Base-by-base conservation (phyloP, 2,797 vertebrate genomes). In the Lacerta agilis region DNA sequence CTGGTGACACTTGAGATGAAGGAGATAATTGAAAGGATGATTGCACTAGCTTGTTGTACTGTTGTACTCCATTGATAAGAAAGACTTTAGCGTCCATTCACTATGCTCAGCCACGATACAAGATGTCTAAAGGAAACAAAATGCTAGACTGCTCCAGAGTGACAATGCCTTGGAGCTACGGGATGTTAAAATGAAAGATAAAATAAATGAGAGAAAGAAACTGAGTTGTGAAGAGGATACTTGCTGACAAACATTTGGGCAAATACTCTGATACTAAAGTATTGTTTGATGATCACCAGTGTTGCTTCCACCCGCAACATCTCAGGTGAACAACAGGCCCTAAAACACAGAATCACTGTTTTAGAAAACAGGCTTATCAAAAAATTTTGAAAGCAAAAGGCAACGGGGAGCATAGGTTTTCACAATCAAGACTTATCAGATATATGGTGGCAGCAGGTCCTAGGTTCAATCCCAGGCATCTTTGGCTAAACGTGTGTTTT, bases 11-110 rank as follows among this genome's bases (percentile, higher is more conserved):
- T 96, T 91, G 90, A 95, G 93, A 94, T 95, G 94, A 93, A 95
- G 93, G 87, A 90, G 95, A 94, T 96, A 95, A 94, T 94, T 95
- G 94, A 95, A 94, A 92, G 93, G 89, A 94, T 95, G 94, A 95
- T 95, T 95, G 93, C 86, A 85, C 64, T 86, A 86, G 87, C 90
- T 95, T 92, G 91, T 91, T 94, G 91, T 83, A 92, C 89, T 92
- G 91, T 91, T 94, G 91, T 83, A 92, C 89, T 95, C 89, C 94
- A 93, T 95, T 95, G 94, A 95, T 94, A 95, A 94, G 92, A 87
- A 93, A 91, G 87, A 92, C 87, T 94, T 95, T 89, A 93, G 88
- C 94, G 92, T 81, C 94, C 91, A 89, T 94, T 95, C 93, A 91
- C 90, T 92, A 75, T 89, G 85, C 90, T 91, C 76, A 92, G 91